phyloP scores from a whole-genome alignment of 2,113 vertebrate species.

The Austrofundulus limnaeus region DNA sequence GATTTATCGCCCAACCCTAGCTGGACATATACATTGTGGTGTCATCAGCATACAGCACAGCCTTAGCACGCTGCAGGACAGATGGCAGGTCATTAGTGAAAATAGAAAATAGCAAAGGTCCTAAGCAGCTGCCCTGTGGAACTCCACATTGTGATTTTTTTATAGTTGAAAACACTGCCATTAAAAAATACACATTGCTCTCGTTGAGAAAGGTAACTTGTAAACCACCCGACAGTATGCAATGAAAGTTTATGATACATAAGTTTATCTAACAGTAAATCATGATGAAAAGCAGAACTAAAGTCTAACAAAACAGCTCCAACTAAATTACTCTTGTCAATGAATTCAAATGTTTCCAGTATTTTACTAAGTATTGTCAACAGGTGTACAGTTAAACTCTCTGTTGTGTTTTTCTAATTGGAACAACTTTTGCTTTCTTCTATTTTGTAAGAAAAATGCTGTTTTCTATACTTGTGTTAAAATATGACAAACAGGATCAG shows the following conservation, averaged over 20 bases:
- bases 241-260: not conserved
- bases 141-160: too few species aligned
- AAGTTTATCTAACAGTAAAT: not conserved
- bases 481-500: too few species aligned
- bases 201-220: not conserved
- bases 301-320: not conserved
- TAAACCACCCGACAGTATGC: not conserved
- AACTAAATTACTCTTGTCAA: not conserved
- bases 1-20: too few species aligned
- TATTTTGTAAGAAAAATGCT: too few species aligned
- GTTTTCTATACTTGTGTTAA: too few species aligned
- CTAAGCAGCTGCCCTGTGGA: too few species aligned
- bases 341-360: not conserved
- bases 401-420: not conserved
- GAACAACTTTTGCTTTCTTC: too few species aligned
- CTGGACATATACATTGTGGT: slow-evolving; percentile 29
- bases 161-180: not conserved
- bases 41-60: not conserved
- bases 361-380: not conserved
- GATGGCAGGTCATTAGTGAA: not conserved
- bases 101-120: not conserved
- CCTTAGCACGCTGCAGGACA: not conserved
- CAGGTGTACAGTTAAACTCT: not conserved
- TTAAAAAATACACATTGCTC: not conserved
- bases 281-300: not conserved